A percentile compares a stretch with the other conserved stretches of the same genome.
Evolutionary conservation across 1,140 invertebrate genomes (phyloP).

Genomic region (Drosophila seguyi): DNA sequence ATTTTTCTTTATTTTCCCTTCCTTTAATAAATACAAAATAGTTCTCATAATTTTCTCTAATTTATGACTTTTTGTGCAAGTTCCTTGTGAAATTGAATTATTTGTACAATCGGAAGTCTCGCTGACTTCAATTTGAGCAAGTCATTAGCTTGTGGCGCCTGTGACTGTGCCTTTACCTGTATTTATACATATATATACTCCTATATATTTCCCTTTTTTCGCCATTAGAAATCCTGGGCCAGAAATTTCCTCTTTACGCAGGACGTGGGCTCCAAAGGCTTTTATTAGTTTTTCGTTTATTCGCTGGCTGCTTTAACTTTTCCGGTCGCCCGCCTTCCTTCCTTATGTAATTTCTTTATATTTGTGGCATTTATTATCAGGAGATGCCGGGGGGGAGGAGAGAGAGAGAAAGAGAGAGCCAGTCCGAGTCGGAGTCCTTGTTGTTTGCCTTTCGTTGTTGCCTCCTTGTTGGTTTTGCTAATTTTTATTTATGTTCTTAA

Average conservation of each 20-base stretch:
- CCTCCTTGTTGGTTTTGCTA: constrained; percentile 78
- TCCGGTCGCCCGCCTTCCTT: constrained; percentile 54
- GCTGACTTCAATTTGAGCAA: constrained; percentile 73
- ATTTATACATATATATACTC: too few relatives aligned
- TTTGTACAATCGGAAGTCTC: constrained; percentile 73
- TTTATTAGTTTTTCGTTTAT: constrained; percentile 83
- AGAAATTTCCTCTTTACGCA: constrained; percentile 22
- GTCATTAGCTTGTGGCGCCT: constrained; percentile 24
- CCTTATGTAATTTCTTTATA: constrained; percentile 79
- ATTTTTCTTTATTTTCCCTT: too few relatives aligned
- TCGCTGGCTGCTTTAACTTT: constrained; percentile 77
- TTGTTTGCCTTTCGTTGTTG: constrained; percentile 47
- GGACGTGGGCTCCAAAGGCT: constrained; percentile 70
- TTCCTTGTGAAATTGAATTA: constrained; percentile 56
- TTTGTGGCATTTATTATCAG: constrained; percentile 78
- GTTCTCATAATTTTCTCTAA: not conserved
- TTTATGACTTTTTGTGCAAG: not conserved
- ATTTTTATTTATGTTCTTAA: constrained; percentile 84
- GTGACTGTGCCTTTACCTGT: not conserved
- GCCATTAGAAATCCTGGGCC: constrained; percentile 33
- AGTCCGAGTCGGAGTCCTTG: constrained; percentile 29
- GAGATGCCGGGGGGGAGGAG: not conserved
- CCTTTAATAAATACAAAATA: too few relatives aligned
- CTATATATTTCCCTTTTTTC: not conserved
- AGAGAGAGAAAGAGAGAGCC: not conserved